phyloP scores from a whole-genome alignment of 1,140 invertebrate species.

The Agrilus planipennis region DNA sequence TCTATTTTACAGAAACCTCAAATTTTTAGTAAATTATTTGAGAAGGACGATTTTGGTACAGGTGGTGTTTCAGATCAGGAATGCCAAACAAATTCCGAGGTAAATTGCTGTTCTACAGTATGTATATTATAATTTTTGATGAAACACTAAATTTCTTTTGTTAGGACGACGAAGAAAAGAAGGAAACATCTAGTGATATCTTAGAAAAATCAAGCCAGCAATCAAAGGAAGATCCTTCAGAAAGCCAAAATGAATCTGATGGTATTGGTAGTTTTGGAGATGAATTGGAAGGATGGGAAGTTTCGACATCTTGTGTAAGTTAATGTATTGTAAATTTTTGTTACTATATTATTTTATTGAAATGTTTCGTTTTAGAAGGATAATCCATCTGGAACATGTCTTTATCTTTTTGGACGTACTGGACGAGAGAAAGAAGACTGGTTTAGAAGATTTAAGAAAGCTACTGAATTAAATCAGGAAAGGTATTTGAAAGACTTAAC shows the following conservation, averaged over 20 bases:
- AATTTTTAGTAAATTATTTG: no score
- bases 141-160: no score
- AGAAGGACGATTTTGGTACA: no score
- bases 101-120: background rate
- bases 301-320: no score
- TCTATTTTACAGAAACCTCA: no score
- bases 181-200: background rate
- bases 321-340: no score
- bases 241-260: no score
- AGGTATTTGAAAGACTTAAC: background rate
- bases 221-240: background rate
- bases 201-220: background rate
- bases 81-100: background rate
- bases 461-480: no score
- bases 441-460: conserved; percentile 37
- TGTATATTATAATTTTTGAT: background rate
- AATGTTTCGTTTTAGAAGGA: conserved; percentile 16
- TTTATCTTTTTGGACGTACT: conserved; percentile 67
- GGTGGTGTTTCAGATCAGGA: background rate
- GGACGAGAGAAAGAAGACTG: conserved; percentile 84
- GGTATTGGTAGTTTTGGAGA: no score
- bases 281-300: no score
- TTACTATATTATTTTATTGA: no score
- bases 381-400: conserved; percentile 28
- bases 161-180: background rate